phyloP scores from a whole-genome alignment of 2,113 vertebrate species.

The Cyprinodon tularosa region DNA sequence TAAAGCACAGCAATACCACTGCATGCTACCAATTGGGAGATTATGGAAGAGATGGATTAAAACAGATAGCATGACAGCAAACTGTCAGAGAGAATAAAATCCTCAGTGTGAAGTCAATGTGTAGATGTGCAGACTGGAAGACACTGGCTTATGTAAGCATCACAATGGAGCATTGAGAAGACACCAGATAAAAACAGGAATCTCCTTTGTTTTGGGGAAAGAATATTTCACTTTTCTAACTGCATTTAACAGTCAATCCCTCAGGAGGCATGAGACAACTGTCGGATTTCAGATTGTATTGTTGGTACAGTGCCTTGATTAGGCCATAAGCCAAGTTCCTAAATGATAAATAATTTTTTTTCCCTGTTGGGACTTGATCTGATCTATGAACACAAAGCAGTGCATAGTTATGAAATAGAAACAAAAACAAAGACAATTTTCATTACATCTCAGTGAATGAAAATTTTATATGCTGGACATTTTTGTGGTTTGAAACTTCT shows the following conservation, averaged over 20 bases:
- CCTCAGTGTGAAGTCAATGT: constrained; percentile 48
- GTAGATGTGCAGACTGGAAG: constrained; percentile 21
- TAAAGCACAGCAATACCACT: constrained; percentile 53
- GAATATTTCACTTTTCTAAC: constrained; percentile 42
- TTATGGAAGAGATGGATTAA: constrained; percentile 27
- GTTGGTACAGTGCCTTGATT: constrained; percentile 3
- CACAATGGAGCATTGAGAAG: constrained; percentile 51
- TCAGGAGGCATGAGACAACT: constrained; percentile 25
- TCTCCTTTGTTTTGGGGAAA: constrained; percentile 49
- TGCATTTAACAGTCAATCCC: constrained; percentile 19
- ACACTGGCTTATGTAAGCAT: constrained; percentile 22
- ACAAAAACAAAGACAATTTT: too few species aligned
- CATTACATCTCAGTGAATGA: too few species aligned
- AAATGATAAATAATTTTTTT: too few species aligned
- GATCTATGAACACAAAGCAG: too few species aligned
- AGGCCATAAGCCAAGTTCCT: too few species aligned
- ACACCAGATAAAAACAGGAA: constrained; percentile 53
- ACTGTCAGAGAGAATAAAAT: constrained; percentile 56
- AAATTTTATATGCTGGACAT: too few species aligned
- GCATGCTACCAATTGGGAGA: constrained; percentile 34
- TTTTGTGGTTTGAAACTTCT: too few species aligned
- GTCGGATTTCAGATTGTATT: background rate
- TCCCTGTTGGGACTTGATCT: too few species aligned
- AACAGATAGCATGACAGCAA: constrained; percentile 42
- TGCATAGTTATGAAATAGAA: too few species aligned